A percentile compares a stretch with the other conserved stretches of the same genome.
phyloP scores from a whole-genome alignment of 2,888 invertebrate species.

The Peribatodes rhomboidaria region DNA sequence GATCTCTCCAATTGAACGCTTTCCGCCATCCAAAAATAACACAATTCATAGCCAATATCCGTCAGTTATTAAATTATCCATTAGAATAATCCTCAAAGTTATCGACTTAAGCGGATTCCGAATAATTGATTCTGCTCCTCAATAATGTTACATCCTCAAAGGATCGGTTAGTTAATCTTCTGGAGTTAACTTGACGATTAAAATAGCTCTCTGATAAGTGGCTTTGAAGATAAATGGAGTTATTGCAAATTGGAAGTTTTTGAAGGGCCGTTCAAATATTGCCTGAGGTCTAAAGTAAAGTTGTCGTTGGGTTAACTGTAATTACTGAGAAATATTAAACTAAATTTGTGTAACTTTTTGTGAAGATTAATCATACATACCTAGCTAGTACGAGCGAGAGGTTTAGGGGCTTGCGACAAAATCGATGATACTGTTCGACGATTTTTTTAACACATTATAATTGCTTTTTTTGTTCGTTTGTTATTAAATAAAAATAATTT shows the following conservation, averaged over 20 bases:
- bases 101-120: conserved; percentile 54
- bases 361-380: neutral
- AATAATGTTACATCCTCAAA: conserved; percentile 50
- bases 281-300: conserved; percentile 8
- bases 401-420: too few relatives aligned
- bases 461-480: too few relatives aligned
- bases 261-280: conserved; percentile 26
- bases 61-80: conserved; percentile 59
- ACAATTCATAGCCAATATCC: conserved; percentile 6
- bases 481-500: too few relatives aligned
- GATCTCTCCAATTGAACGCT: neutral
- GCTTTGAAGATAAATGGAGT: conserved; percentile 38
- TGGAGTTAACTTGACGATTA: conserved; percentile 42
- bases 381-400: too few relatives aligned
- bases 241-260: conserved; percentile 28
- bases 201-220: conserved; percentile 46
- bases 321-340: conserved; percentile 4
- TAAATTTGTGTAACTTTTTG: conserved; percentile 8
- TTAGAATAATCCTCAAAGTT: conserved; percentile 59
- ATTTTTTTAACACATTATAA: too few relatives aligned
- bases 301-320: conserved; percentile 2
- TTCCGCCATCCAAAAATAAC: conserved; percentile 3
- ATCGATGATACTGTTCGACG: too few relatives aligned
- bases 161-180: conserved; percentile 56
- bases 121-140: conserved; percentile 61